Percentiles rank a stretch among this genome's conserved stretches.
phyloP scores from a whole-genome alignment of 2,888 invertebrate species.

The Heteropelma amictum region DNA sequence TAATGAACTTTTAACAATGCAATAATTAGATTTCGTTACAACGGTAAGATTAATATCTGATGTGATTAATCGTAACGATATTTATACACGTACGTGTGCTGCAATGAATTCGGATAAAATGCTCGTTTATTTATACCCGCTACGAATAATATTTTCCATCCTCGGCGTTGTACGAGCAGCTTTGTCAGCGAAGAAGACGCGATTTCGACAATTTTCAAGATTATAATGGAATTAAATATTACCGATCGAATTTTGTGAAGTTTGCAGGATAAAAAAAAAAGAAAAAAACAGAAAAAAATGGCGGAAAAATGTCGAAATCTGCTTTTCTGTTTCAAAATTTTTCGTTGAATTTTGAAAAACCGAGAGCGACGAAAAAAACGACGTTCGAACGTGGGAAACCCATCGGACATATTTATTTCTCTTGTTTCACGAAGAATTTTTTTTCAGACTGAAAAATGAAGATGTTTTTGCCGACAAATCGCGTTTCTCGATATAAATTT shows the following conservation, averaged over 20 bases:
- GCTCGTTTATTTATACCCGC: no score
- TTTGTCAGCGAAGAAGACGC: background rate
- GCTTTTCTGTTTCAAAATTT: background rate
- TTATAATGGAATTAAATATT: no score
- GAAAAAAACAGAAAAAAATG: background rate
- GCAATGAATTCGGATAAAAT: no score
- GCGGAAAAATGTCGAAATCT: background rate
- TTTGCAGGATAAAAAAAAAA: background rate
- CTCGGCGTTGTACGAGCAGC: background rate
- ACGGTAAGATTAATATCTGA: conserved; percentile 12
- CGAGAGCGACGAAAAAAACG: no score
- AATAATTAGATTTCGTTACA: conserved; percentile 3
- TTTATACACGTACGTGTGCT: background rate
- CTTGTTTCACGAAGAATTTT: background rate
- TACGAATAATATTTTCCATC: conserved; percentile 7
- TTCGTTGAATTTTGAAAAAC: background rate
- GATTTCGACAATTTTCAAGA: no score
- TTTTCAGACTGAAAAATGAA: no score
- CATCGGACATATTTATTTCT: background rate
- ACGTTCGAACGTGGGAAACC: no score
- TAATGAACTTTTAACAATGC: conserved; percentile 28
- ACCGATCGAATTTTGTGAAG: background rate
- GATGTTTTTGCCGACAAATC: no score
- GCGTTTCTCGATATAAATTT: conserved; percentile 16
- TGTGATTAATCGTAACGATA: background rate